These are phyloP conservation scores for Papilio elwesi DNA, from an alignment of 2,888 invertebrate species.

Conservation along the genomic window DNA sequence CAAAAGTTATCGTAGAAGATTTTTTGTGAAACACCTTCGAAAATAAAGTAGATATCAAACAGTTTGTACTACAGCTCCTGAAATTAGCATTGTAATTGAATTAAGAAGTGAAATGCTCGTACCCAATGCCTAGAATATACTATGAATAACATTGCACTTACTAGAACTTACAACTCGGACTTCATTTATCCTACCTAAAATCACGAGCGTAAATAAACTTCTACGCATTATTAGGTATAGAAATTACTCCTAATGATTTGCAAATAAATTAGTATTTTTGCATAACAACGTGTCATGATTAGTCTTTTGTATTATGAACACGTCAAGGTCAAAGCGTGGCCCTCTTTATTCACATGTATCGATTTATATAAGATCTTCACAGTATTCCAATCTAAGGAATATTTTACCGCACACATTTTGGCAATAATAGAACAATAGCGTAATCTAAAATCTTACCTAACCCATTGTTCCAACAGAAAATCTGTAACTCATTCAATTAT, in stretches of 20 bases:
- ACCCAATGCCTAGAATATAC: too few species aligned
- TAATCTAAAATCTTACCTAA: neutral
- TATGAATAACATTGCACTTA: too few species aligned
- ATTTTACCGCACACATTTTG: neutral
- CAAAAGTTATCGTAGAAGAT: too few species aligned
- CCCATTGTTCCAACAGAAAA: neutral
- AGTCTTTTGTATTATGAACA: slow-evolving; percentile 28
- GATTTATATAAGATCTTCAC: slow-evolving; percentile 18
- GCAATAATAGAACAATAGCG: slow-evolving; percentile 8
- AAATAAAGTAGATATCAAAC: too few species aligned
- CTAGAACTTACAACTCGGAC: too few species aligned
- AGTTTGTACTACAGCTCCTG: too few species aligned
- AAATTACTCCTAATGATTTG: slow-evolving; percentile 15
- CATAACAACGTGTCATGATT: slow-evolving; percentile 15
- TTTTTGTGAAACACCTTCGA: too few species aligned
- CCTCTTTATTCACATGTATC: neutral
- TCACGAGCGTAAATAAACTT: neutral
- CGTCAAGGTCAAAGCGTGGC: slow-evolving; percentile 18
- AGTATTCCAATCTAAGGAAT: neutral
- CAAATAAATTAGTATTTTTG: slow-evolving; percentile 31
- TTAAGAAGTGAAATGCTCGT: too few species aligned
- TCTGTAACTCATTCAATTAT: neutral
- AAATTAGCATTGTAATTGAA: too few species aligned
- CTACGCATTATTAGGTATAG: neutral
- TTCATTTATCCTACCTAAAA: neutral